Percentiles rank a stretch among this genome's conserved stretches.
Evolutionary conservation across 2,797 vertebrate species (phyloP).

Genomic region (Dryobates pubescens): DNA sequence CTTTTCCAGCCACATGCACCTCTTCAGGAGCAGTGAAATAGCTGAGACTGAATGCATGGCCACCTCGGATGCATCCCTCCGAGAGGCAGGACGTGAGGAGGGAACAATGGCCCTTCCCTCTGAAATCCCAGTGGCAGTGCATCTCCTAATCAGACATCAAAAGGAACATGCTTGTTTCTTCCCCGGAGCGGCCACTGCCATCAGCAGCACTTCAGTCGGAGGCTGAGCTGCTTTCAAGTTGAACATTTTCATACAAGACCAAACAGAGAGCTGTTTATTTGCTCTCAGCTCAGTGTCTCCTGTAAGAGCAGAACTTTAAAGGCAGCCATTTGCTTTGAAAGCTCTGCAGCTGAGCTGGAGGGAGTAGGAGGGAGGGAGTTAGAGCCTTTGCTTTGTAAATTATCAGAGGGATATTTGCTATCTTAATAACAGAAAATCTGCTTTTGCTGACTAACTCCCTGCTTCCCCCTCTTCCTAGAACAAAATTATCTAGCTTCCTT

Average conservation of each 20-base stretch:
- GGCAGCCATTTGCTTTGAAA: conserved; percentile 41
- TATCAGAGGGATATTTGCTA: background rate
- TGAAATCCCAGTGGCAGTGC: background rate
- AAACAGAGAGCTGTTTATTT: conserved; percentile 41
- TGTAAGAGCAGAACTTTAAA: conserved; percentile 38
- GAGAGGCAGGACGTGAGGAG: background rate
- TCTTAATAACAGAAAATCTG: background rate
- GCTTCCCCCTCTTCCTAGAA: background rate
- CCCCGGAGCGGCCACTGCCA: background rate
- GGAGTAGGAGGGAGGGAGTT: background rate
- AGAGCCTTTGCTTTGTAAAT: conserved; percentile 29
- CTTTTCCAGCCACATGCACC: background rate
- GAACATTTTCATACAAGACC: conserved; percentile 19
- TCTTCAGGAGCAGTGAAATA: background rate
- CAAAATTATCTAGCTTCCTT: background rate
- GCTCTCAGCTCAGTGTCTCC: conserved; percentile 3
- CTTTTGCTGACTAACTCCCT: background rate
- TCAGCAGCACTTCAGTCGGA: conserved; percentile 15
- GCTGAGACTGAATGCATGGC: background rate
- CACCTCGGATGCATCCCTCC: background rate
- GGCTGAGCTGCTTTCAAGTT: conserved; percentile 28
- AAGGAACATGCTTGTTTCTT: background rate
- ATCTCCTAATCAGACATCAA: conserved; percentile 23
- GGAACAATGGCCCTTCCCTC: background rate
- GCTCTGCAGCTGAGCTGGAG: background rate